Evolutionary conservation across 2,888 invertebrate species (phyloP).

Genomic region (Lasioglossum pauxillum): DNA sequence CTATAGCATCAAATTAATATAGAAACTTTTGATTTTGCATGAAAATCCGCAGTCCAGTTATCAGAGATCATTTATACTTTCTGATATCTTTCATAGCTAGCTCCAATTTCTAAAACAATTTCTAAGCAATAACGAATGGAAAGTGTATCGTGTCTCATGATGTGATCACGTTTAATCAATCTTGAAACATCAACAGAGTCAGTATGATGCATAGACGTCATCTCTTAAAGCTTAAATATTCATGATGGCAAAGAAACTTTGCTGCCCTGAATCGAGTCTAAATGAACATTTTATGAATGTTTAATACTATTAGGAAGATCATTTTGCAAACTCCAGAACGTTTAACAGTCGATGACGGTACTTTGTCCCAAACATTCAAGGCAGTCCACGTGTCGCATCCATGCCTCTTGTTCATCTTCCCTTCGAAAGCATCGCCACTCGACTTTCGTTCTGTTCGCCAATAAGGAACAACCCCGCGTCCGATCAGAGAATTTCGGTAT

Average conservation of each 20-base stretch:
- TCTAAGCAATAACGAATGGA: neutral
- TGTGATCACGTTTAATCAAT: neutral
- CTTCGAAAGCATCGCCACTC: conserved; percentile 34
- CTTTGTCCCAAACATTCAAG: neutral
- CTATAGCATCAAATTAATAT: neutral
- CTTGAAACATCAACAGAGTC: neutral
- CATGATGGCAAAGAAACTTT: neutral
- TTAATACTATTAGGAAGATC: neutral
- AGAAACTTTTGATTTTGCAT: neutral
- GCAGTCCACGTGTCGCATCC: neutral
- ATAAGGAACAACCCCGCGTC: conserved; percentile 77
- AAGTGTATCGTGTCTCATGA: neutral
- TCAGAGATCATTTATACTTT: too few relatives aligned
- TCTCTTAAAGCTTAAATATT: neutral
- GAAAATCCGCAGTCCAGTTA: neutral
- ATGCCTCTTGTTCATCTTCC: neutral
- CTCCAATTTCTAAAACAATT: neutral
- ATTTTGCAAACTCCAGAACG: neutral
- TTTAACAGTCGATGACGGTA: neutral
- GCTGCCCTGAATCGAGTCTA: neutral
- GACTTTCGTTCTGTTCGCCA: conserved; percentile 59
- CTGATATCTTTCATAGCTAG: neutral
- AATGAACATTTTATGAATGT: neutral
- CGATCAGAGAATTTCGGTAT: conserved; percentile 78
- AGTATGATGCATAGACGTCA: neutral